Evolutionary conservation across 2,113 vertebrate species (phyloP).

Genomic region (Oryzias melastigma): DNA sequence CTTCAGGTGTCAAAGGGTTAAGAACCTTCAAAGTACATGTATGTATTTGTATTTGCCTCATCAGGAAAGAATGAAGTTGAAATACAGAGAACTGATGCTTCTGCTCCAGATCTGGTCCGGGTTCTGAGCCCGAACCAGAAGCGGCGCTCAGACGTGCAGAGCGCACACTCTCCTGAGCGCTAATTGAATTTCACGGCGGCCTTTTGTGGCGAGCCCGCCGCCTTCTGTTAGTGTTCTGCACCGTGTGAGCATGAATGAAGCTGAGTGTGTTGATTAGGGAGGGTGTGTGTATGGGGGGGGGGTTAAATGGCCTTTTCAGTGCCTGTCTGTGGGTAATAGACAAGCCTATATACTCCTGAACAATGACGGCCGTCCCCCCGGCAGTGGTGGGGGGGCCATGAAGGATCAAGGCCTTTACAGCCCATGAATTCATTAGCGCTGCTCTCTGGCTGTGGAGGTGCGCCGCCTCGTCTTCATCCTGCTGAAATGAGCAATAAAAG

Average conservation of each 20-base stretch:
- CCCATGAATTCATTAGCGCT: slow-evolving; percentile 64
- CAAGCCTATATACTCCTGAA: slow-evolving; percentile 58
- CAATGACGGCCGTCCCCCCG: slow-evolving; percentile 44
- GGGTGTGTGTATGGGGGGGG: slow-evolving; percentile 28
- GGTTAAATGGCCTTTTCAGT: slow-evolving; percentile 59
- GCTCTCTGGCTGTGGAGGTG: slow-evolving; percentile 45
- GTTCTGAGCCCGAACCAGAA: background rate
- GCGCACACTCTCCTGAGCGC: slow-evolving; percentile 5
- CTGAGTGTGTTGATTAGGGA: slow-evolving; percentile 23
- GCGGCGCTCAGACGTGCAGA: background rate
- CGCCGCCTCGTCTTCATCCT: slow-evolving; percentile 46
- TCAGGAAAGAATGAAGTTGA: no score
- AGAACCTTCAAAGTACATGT: no score
- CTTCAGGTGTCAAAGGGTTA: no score
- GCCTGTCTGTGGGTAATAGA: slow-evolving; percentile 47
- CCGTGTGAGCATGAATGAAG: slow-evolving; percentile 12
- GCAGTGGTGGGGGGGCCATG: slow-evolving; percentile 5
- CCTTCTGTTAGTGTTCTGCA: slow-evolving; percentile 60
- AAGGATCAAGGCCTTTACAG: slow-evolving; percentile 56
- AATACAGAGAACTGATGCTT: no score
- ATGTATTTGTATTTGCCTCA: no score
- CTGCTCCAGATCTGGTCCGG: no score
- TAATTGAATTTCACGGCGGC: slow-evolving; percentile 62
- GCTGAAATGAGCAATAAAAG: slow-evolving; percentile 66
- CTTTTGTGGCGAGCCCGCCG: slow-evolving; percentile 47